Evolutionary conservation across 2,888 invertebrate species (phyloP).

Genomic region (Himalopsyche japonica): DNA sequence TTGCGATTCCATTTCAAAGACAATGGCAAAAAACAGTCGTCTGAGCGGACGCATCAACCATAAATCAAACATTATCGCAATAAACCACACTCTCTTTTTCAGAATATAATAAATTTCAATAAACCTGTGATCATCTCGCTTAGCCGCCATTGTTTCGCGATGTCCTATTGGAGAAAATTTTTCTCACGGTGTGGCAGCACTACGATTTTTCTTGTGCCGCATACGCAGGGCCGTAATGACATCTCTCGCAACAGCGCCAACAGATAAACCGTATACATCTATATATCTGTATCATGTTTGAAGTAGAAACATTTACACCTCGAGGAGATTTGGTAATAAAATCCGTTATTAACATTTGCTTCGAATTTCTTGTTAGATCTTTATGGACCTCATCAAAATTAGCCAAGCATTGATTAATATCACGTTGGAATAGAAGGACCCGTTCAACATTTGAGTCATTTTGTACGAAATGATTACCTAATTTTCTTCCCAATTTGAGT

Average conservation of each 20-base stretch:
- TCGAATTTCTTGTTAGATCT: too few relatives aligned
- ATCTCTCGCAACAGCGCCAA: background rate
- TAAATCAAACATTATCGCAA: slow-evolving; percentile 25
- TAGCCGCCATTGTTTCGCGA: slow-evolving; percentile 12
- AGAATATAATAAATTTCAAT: slow-evolving; percentile 25
- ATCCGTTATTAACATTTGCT: too few relatives aligned
- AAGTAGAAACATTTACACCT: too few relatives aligned
- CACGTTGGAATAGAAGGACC: too few relatives aligned
- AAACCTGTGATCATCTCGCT: slow-evolving; percentile 11
- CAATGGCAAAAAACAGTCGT: background rate
- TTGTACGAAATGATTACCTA: too few relatives aligned
- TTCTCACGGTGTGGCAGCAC: slow-evolving; percentile 24
- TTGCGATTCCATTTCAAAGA: background rate
- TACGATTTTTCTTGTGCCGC: slow-evolving; percentile 3
- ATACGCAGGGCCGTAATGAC: background rate
- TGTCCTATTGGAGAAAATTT: slow-evolving; percentile 8
- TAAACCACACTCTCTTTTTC: slow-evolving; percentile 21
- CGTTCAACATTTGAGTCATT: too few relatives aligned
- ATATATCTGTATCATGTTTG: too few relatives aligned
- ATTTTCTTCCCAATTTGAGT: too few relatives aligned
- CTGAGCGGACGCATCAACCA: slow-evolving; percentile 7
- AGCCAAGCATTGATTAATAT: too few relatives aligned
- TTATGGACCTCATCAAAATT: too few relatives aligned
- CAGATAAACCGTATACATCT: too few relatives aligned
- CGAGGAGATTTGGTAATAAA: too few relatives aligned